Evolutionary conservation across 2,797 vertebrate genomes (phyloP).

Genomic region (Borostomias antarcticus): DNA sequence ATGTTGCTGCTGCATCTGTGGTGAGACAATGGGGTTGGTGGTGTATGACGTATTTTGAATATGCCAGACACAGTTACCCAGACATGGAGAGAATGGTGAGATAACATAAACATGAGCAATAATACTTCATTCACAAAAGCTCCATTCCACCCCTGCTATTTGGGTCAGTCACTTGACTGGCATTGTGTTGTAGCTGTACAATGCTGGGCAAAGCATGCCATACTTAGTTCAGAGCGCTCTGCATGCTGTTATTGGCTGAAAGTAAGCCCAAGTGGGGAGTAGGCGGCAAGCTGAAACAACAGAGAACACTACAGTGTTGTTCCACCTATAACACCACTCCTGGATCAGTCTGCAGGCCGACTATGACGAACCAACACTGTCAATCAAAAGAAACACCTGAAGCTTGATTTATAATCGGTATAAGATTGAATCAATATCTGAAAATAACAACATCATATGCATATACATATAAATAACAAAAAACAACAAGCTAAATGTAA

Average conservation of each 20-base stretch:
- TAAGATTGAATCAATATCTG: neutral
- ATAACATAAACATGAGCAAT: constrained; percentile 64
- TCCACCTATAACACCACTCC: neutral
- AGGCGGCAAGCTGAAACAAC: constrained; percentile 15
- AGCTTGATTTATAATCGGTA: neutral
- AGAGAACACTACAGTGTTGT: constrained; percentile 6
- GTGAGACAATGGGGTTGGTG: constrained; percentile 47
- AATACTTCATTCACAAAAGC: constrained; percentile 74
- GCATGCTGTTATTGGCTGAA: constrained; percentile 46
- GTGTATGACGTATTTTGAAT: constrained; percentile 43
- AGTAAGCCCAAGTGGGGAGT: constrained; percentile 38
- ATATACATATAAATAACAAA: constrained; percentile 9
- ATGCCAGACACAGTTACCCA: constrained; percentile 53
- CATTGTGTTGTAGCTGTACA: constrained; percentile 56
- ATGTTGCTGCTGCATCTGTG: constrained; percentile 7
- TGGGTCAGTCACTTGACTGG: constrained; percentile 65
- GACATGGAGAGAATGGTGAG: constrained; percentile 50
- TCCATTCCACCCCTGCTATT: constrained; percentile 61
- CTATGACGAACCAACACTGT: neutral
- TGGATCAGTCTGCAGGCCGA: neutral
- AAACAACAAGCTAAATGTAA: constrained; percentile 6
- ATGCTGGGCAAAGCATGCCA: constrained; percentile 46
- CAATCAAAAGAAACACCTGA: constrained; percentile 3
- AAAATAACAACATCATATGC: constrained; percentile 13
- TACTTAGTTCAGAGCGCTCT: constrained; percentile 48